A percentile compares a stretch with the other conserved stretches of the same genome.
These are phyloP conservation scores for Apomyelois bistriatella DNA, from an alignment of 2,888 invertebrate genomes.

Conservation along the genomic window DNA sequence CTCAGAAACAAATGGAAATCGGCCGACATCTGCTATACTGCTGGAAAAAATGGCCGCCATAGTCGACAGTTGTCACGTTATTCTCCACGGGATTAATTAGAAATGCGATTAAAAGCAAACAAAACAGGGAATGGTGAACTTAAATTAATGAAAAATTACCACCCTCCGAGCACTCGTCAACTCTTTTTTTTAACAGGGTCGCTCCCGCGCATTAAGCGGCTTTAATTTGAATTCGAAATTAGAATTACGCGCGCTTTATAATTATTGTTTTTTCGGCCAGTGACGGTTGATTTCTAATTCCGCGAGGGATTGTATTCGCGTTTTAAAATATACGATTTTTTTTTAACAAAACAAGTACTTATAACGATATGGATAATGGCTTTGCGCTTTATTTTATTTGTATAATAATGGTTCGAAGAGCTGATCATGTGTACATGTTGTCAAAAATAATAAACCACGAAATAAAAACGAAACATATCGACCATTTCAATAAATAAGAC, in stretches of 20 bases:
- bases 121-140: conserved; percentile 81
- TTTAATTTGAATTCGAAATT: conserved; percentile 81
- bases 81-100: conserved; percentile 81
- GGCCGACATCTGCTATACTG: conserved; percentile 78
- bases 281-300: conserved; percentile 73
- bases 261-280: conserved; percentile 74
- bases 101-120: conserved; percentile 81
- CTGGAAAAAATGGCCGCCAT: conserved; percentile 74
- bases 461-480: no score
- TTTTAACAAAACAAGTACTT: not conserved
- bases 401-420: not conserved
- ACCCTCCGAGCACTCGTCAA: conserved; percentile 79
- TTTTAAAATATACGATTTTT: conserved; percentile 27
- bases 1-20: conserved; percentile 81
- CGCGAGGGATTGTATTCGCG: conserved; percentile 52
- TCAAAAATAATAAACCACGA: no score
- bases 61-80: conserved; percentile 81
- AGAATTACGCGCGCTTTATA: conserved; percentile 80
- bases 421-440: not conserved
- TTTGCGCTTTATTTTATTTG: not conserved
- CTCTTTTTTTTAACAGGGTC: conserved; percentile 78
- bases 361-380: conserved; percentile 1
- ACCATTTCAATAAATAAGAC: no score
- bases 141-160: conserved; percentile 81
- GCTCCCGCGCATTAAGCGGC: conserved; percentile 80